Evolutionary conservation across 2,888 invertebrate genomes (phyloP).

Genomic region (Micoletzkya japonica): DNA sequence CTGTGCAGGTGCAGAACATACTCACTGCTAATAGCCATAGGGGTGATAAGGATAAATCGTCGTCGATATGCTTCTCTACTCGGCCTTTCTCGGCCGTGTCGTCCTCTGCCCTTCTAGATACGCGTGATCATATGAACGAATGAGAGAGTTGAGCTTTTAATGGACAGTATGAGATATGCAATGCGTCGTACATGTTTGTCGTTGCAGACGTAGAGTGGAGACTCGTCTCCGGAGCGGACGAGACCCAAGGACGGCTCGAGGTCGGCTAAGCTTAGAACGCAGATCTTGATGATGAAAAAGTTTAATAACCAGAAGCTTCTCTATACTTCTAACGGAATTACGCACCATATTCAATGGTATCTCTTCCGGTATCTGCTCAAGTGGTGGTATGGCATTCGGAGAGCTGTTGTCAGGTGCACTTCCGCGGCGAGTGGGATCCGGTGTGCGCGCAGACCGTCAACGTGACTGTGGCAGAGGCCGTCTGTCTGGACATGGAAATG

Average conservation of each 20-base stretch:
- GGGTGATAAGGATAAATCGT: background rate
- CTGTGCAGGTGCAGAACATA: conserved; percentile 31
- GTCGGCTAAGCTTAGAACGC: conserved; percentile 27
- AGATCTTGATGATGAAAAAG: background rate
- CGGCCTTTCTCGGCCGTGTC: background rate
- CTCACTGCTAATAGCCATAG: background rate
- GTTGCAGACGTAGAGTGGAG: conserved; percentile 35
- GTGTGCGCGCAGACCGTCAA: conserved; percentile 80
- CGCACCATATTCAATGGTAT: too few relatives aligned
- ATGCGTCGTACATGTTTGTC: too few relatives aligned
- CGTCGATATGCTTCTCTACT: too few relatives aligned
- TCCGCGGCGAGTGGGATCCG: conserved; percentile 77
- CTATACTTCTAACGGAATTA: too few relatives aligned
- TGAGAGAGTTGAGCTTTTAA: background rate
- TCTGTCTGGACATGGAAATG: conserved; percentile 66
- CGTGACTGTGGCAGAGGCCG: conserved; percentile 71
- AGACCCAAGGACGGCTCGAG: conserved; percentile 40
- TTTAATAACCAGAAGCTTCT: background rate
- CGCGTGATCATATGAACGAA: background rate
- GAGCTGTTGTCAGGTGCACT: conserved; percentile 71
- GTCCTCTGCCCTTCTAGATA: background rate
- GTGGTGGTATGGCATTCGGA: too few relatives aligned
- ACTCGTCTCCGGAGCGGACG: conserved; percentile 37
- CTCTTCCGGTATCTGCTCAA: too few relatives aligned
- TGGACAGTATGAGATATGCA: background rate